A percentile compares a stretch with the other conserved stretches of the same genome.
Evolutionary conservation across 2,113 vertebrate species (phyloP).

Genomic region (Callithrix jacchus): DNA sequence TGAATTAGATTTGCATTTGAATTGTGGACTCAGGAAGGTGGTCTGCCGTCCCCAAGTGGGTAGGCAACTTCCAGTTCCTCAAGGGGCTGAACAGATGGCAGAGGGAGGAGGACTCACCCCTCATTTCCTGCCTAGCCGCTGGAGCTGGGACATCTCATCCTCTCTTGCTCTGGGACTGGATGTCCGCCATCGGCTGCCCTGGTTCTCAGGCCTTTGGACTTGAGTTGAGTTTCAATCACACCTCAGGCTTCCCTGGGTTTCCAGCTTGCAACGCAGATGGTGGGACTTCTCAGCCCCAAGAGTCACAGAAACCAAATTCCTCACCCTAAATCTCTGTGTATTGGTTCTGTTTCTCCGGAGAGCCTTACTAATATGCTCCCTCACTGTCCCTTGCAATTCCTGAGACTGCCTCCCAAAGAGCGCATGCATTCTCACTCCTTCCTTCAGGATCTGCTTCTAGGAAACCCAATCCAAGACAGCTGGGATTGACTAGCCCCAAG

Average conservation of each 20-base stretch:
- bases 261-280: neutral
- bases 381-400: neutral
- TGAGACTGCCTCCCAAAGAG: too few species aligned
- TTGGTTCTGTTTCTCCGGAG: neutral
- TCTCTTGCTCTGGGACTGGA: neutral
- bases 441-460: neutral
- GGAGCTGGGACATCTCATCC: neutral
- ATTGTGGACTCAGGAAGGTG: neutral
- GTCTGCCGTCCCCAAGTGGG: neutral
- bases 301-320: neutral
- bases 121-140: neutral
- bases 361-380: neutral
- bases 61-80: neutral
- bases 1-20: too few species aligned
- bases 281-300: neutral
- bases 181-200: neutral
- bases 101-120: too few species aligned
- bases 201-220: neutral
- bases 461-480: neutral
- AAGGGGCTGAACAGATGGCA: too few species aligned
- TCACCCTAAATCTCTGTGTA: neutral
- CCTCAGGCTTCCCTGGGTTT: neutral
- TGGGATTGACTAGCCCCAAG: neutral
- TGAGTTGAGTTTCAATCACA: too few species aligned
- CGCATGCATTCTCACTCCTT: neutral